phyloP scores from a whole-genome alignment of 2,113 vertebrate genomes.

The Actenoides hombroni region DNA sequence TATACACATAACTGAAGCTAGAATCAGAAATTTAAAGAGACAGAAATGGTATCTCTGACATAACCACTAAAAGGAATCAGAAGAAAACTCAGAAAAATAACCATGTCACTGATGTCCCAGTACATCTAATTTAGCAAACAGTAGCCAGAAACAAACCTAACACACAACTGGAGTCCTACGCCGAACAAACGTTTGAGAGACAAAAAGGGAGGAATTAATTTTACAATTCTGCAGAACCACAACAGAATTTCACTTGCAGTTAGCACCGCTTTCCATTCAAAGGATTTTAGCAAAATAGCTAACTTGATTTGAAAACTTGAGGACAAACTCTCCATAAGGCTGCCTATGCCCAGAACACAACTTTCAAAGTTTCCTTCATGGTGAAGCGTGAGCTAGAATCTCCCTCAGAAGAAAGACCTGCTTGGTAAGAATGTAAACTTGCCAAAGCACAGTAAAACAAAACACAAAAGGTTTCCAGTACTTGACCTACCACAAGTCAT shows the following conservation, averaged over 20 bases:
- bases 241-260: neutral
- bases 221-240: neutral
- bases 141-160: neutral
- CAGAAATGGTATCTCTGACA: neutral
- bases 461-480: neutral
- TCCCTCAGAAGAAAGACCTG: neutral
- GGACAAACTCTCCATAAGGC: neutral
- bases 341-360: neutral
- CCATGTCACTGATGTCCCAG: rapidly evolving
- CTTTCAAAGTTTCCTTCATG: neutral
- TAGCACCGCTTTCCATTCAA: neutral
- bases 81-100: neutral
- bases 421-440: neutral
- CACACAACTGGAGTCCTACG: neutral
- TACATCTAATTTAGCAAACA: neutral
- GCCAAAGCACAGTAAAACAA: neutral
- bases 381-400: neutral
- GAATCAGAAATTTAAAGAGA: neutral
- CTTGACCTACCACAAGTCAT: neutral
- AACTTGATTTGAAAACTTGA: rapidly evolving
- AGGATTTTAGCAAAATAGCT: neutral
- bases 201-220: neutral
- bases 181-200: neutral
- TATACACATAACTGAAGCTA: neutral
- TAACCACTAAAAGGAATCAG: neutral